Conservation (phyloP, 2,888 invertebrate species). For the Drosophila anomalata region DNA sequence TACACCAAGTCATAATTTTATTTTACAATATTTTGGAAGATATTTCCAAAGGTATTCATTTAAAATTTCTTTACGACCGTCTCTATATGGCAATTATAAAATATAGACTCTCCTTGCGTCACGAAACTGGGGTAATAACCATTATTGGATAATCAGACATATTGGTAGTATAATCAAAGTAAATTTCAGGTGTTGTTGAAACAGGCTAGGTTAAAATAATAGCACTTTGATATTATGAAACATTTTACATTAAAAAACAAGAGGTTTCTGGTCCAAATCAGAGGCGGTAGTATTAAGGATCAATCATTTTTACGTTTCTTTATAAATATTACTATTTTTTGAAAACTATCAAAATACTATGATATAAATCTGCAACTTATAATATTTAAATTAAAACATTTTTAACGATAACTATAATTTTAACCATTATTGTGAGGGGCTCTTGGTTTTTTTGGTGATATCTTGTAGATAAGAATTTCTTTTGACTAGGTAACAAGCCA, state of each 20-base stretch:
- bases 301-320: too few relatives aligned
- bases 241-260: too few relatives aligned
- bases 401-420: background rate
- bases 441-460: background rate
- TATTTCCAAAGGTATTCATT: slow-evolving; percentile 3
- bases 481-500: slow-evolving; percentile 7
- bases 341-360: too few relatives aligned
- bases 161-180: slow-evolving; percentile 34
- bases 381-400: background rate
- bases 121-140: slow-evolving; percentile 17
- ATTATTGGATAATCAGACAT: slow-evolving; percentile 40
- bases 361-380: too few relatives aligned
- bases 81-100: slow-evolving; percentile 25
- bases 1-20: background rate
- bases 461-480: slow-evolving; percentile 12
- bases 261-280: too few relatives aligned
- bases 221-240: background rate
- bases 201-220: background rate
- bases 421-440: background rate
- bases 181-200: background rate
- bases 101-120: slow-evolving; percentile 29
- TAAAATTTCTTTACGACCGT: slow-evolving; percentile 17
- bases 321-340: too few relatives aligned
- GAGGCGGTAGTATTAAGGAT: too few relatives aligned
- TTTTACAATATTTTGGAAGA: slow-evolving; percentile 11